Evolutionary conservation across 2,888 invertebrate genomes (phyloP).

Genomic region (Synanthedon formicaeformis): DNA sequence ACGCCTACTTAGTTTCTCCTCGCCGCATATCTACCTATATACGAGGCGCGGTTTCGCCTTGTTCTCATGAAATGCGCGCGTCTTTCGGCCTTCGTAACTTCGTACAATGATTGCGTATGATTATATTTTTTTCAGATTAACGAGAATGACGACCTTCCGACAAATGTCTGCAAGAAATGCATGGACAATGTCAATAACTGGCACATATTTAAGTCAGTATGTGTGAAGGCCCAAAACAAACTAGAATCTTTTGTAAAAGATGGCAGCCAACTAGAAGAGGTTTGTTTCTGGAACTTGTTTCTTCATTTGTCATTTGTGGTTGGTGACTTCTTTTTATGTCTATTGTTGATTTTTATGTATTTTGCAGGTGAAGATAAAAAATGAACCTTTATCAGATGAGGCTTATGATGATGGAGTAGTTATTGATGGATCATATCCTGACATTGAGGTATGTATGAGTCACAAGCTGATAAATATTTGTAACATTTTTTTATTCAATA

Average conservation of each 20-base stretch:
- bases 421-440: constrained; percentile 61
- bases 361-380: constrained; percentile 69
- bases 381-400: constrained; percentile 69
- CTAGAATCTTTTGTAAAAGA: constrained; percentile 70
- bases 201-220: constrained; percentile 74
- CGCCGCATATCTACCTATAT: constrained; percentile 51
- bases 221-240: constrained; percentile 75
- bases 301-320: constrained; percentile 36
- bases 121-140: constrained; percentile 70
- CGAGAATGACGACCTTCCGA: constrained; percentile 73
- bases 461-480: background rate
- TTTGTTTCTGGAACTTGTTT: constrained; percentile 37
- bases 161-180: constrained; percentile 75
- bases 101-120: constrained; percentile 55
- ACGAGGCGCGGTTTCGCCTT: constrained; percentile 60
- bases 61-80: constrained; percentile 61
- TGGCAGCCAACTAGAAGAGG: constrained; percentile 66
- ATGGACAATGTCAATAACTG: constrained; percentile 75
- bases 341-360: constrained; percentile 22
- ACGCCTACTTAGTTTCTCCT: constrained; percentile 68
- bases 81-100: constrained; percentile 33
- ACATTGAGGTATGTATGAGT: constrained; percentile 44
- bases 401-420: constrained; percentile 66
- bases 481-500: background rate
- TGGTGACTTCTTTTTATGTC: constrained; percentile 9